Percentiles rank a stretch among this genome's conserved stretches.
Evolutionary conservation across 2,888 invertebrate species (phyloP).

Genomic region (Synergus japonicus): DNA sequence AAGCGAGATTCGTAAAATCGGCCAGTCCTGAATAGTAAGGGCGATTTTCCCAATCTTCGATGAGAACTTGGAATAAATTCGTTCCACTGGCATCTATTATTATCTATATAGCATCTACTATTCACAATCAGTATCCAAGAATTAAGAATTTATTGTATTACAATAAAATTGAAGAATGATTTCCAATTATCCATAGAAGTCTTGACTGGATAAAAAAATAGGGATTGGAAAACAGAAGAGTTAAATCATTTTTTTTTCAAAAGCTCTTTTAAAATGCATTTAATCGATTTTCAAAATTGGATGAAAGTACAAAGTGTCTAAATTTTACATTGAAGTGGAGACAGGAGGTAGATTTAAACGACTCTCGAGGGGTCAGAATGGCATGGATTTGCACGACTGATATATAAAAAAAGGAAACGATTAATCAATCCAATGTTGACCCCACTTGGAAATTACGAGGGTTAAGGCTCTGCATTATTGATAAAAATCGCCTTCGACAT

Average conservation of each 20-base stretch:
- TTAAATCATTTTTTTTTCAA: background rate
- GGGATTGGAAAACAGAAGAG: background rate
- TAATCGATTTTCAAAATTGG: background rate
- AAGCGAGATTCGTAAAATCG: constrained; percentile 58
- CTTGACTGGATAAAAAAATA: background rate
- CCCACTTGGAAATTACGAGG: constrained; percentile 40
- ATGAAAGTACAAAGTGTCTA: background rate
- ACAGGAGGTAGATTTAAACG: constrained; percentile 46
- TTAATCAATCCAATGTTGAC: constrained; percentile 52
- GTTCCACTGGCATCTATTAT: constrained; percentile 15
- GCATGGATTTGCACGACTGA: constrained; percentile 44
- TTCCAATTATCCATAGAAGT: background rate
- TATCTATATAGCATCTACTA: background rate
- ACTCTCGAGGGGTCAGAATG: constrained; percentile 48
- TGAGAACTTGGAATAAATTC: constrained; percentile 6
- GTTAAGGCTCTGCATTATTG: constrained; percentile 41
- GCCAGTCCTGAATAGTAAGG: constrained; percentile 17
- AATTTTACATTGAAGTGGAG: background rate
- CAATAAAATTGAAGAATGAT: background rate
- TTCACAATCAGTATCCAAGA: background rate
- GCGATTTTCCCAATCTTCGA: constrained; percentile 28
- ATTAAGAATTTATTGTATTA: background rate
- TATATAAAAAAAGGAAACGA: constrained; percentile 40
- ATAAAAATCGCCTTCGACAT: constrained; percentile 44
- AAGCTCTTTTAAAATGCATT: background rate